Conservation (phyloP, 2,113 vertebrate species). For the Orcinus orca region DNA sequence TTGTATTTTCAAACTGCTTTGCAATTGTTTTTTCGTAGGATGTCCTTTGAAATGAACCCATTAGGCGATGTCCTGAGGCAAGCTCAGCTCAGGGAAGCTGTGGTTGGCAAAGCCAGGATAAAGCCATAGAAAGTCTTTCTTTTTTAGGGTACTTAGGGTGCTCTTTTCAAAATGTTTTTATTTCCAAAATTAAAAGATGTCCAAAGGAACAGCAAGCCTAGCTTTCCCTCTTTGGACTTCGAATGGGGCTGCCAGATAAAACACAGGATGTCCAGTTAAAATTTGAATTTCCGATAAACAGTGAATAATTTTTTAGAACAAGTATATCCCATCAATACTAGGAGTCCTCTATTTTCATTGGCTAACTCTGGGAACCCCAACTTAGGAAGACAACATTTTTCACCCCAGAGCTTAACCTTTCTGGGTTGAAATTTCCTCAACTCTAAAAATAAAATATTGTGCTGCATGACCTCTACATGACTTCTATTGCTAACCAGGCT, state of each 20-base stretch:
- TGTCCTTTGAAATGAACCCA: slow-evolving; percentile 8
- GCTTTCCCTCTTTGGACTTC: neutral
- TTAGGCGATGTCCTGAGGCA: neutral
- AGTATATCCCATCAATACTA: neutral
- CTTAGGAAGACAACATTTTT: neutral
- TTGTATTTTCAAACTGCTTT: slow-evolving; percentile 56
- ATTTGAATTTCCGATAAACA: slow-evolving; percentile 35
- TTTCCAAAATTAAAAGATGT: neutral
- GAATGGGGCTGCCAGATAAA: neutral
- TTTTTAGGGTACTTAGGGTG: neutral
- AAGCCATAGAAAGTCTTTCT: neutral
- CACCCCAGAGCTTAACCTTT: neutral
- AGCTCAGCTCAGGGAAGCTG: neutral
- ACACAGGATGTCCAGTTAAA: neutral
- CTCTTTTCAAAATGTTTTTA: neutral
- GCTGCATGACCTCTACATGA: neutral
- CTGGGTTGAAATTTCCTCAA: neutral
- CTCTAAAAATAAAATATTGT: neutral
- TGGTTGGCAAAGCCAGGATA: neutral
- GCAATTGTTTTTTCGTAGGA: neutral
- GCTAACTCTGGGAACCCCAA: neutral
- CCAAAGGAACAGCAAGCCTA: neutral
- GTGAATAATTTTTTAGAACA: neutral
- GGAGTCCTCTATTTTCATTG: neutral
- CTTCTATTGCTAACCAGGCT: neutral